Conservation (phyloP, 2,113 vertebrate species). For the Condylura cristata region DNA sequence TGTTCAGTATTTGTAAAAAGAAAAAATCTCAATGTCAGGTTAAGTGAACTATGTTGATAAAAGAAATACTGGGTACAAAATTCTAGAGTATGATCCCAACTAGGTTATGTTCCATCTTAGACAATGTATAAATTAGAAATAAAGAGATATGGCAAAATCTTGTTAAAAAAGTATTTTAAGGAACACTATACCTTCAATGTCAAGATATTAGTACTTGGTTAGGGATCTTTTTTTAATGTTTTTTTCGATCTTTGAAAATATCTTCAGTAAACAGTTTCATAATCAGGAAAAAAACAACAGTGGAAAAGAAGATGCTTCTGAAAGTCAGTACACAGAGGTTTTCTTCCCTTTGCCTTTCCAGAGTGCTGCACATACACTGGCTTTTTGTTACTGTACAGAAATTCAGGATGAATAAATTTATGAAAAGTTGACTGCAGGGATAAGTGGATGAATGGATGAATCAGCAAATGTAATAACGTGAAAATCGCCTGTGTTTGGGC, state of each 20-base stretch:
- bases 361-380: not conserved
- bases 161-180: not conserved
- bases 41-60: not conserved
- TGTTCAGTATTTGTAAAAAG: too few relatives aligned
- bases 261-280: not conserved
- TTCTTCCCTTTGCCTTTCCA: not conserved
- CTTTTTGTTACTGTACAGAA: not conserved
- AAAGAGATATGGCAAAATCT: not conserved
- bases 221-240: not conserved
- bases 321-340: not conserved
- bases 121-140: not conserved
- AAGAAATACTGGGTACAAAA: not conserved
- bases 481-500: not conserved
- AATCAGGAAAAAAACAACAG: not conserved
- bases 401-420: not conserved
- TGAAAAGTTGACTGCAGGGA: not conserved
- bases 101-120: not conserved
- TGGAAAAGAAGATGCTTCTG: not conserved
- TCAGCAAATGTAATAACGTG: not conserved
- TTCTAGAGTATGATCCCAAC: not conserved
- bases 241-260: too few relatives aligned
- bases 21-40: not conserved
- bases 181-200: not conserved
- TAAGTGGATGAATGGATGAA: not conserved
- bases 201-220: not conserved